Evolutionary conservation across 2,797 vertebrate species (phyloP).

Genomic region (Picus viridis): DNA sequence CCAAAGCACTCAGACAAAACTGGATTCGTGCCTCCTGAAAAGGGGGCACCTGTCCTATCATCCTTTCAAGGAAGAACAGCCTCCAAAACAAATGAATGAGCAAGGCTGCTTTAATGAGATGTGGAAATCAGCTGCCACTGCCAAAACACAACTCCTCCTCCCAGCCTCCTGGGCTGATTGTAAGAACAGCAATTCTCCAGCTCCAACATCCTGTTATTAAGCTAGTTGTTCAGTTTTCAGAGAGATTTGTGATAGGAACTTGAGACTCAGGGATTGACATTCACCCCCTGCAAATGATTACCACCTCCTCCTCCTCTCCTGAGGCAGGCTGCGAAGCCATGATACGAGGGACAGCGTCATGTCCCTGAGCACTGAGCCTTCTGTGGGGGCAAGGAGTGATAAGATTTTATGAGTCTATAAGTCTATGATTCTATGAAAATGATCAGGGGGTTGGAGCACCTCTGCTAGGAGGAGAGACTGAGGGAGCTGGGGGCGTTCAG

Average conservation of each 20-base stretch:
- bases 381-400: not conserved
- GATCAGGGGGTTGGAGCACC: too few species aligned
- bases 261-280: not conserved
- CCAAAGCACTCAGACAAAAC: not conserved
- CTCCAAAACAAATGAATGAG: not conserved
- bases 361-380: not conserved
- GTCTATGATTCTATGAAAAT: too few species aligned
- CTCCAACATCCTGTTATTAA: slow-evolving; percentile 46
- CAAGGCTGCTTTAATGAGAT: not conserved
- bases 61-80: not conserved
- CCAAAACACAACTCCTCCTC: slow-evolving; percentile 43
- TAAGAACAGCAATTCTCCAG: slow-evolving; percentile 22
- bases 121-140: slow-evolving; percentile 50
- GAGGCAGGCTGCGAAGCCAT: not conserved
- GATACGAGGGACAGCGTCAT: not conserved
- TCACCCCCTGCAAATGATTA: not conserved
- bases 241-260: not conserved
- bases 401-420: too few species aligned
- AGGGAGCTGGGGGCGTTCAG: too few species aligned
- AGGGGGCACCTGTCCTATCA: slow-evolving; percentile 2
- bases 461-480: too few species aligned
- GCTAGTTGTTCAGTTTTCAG: slow-evolving; percentile 25
- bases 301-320: not conserved
- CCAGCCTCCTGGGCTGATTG: slow-evolving; percentile 30
- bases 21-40: not conserved